These are phyloP conservation scores for Melanerpes aurifrons DNA, from an alignment of 2,113 vertebrate genomes.

Conservation along the genomic window DNA sequence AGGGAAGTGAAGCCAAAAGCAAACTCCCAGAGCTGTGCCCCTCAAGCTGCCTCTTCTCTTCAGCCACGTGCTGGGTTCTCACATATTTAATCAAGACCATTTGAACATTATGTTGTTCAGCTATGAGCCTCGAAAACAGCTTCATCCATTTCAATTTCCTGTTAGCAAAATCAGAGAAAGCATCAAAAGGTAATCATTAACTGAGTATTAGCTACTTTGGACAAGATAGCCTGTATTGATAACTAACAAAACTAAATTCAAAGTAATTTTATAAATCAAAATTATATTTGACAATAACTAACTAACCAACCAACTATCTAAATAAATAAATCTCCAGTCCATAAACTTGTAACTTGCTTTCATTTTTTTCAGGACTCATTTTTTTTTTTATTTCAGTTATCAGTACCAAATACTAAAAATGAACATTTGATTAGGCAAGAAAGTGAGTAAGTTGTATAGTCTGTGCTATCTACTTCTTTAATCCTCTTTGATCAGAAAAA, in stretches of 20 bases:
- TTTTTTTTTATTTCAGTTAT: neutral
- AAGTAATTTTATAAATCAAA: neutral
- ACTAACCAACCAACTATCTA: too few relatives aligned
- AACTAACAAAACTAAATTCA: neutral
- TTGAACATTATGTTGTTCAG: neutral
- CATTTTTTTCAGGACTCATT: neutral
- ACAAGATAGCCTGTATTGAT: neutral
- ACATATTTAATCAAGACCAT: neutral
- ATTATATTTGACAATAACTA: neutral
- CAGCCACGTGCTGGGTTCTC: too few relatives aligned
- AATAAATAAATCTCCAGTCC: too few relatives aligned
- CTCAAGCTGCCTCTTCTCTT: too few relatives aligned
- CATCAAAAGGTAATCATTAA: fast-evolving
- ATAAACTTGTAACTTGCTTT: neutral
- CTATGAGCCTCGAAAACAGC: neutral
- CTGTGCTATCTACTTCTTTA: neutral
- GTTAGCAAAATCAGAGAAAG: neutral
- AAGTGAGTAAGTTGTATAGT: neutral
- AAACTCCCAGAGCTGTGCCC: too few relatives aligned
- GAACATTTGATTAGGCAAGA: neutral
- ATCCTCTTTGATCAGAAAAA: neutral
- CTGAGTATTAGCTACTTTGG: neutral
- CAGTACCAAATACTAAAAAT: neutral
- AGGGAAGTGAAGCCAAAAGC: too few relatives aligned
- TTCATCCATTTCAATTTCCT: neutral